A percentile compares a stretch with the other conserved stretches of the same genome.
These are phyloP conservation scores for Theocolax elegans DNA, from an alignment of 1,140 invertebrate species.

Conservation along the genomic window DNA sequence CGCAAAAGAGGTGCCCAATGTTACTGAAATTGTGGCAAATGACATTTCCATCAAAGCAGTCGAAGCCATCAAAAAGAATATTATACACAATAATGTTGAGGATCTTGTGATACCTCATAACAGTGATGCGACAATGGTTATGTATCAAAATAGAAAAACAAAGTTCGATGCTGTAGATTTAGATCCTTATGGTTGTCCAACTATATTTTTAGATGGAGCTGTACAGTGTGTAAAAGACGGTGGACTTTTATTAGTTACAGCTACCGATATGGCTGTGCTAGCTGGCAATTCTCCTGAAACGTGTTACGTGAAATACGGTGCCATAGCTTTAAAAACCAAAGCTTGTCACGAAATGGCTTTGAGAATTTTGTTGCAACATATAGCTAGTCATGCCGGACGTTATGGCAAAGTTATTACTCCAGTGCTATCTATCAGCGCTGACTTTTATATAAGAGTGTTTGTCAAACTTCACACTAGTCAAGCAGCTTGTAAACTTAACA, in stretches of 20 bases:
- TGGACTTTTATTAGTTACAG: constrained; percentile 91
- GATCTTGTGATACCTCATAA: constrained; percentile 79
- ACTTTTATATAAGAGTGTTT: constrained; percentile 98
- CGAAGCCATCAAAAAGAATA: constrained; percentile 86
- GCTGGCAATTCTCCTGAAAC: constrained; percentile 96
- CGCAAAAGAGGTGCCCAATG: constrained; percentile 89
- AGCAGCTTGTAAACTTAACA: constrained; percentile 84
- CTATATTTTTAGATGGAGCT: constrained; percentile 92
- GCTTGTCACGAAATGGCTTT: constrained; percentile 97
- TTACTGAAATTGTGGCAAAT: constrained; percentile 91
- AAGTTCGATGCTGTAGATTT: constrained; percentile 93
- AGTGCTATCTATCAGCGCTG: constrained; percentile 89
- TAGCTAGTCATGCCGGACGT: constrained; percentile 90
- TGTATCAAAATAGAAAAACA: constrained; percentile 81
- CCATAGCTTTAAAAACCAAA: constrained; percentile 86
- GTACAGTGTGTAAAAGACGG: constrained; percentile 84
- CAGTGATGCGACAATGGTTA: constrained; percentile 86
- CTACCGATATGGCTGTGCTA: constrained; percentile 97
- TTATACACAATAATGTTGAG: constrained; percentile 81
- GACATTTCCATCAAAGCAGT: constrained; percentile 92
- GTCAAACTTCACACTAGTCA: constrained; percentile 85
- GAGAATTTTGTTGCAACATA: constrained; percentile 89
- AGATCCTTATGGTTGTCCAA: constrained; percentile 97
- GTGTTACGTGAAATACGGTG: constrained; percentile 94
- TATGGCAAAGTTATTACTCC: constrained; percentile 95